Conservation (phyloP, 30 jellyfish, hydroid and myxozoan genomes). For the Hydra vulgaris region DNA sequence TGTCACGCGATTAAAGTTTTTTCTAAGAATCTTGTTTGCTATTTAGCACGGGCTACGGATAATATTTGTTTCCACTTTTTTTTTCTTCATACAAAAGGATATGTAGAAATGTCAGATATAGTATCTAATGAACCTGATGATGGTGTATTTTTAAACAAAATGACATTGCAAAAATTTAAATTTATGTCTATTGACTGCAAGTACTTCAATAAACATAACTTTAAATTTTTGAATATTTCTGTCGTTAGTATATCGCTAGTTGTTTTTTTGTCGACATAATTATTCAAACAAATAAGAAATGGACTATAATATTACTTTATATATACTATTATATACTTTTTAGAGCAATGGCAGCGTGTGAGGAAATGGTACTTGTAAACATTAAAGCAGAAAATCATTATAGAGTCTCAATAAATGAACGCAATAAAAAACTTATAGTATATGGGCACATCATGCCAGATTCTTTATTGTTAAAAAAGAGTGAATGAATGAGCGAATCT, state of each 20-base stretch:
- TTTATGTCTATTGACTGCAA: not conserved
- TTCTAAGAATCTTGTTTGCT: too few relatives aligned
- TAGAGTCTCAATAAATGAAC: not conserved
- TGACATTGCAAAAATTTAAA: not conserved
- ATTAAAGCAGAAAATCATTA: not conserved
- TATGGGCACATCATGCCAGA: too few relatives aligned
- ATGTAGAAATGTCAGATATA: not conserved
- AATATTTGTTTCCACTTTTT: not conserved
- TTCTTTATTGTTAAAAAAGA: not conserved
- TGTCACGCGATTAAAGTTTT: too few relatives aligned
- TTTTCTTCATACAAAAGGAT: not conserved
- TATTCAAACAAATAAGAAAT: not conserved
- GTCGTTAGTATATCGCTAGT: not conserved
- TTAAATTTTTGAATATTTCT: too few relatives aligned
- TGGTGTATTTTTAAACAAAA: not conserved
- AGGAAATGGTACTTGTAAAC: constrained; percentile 5
- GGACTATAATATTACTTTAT: not conserved
- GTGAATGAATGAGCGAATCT: constrained; percentile 28
- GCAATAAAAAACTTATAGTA: constrained; percentile 6
- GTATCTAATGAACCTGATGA: not conserved
- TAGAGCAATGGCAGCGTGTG: constrained; percentile 1
- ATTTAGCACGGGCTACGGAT: not conserved
- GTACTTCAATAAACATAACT: too few relatives aligned
- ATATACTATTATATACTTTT: too few relatives aligned
- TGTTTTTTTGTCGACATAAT: not conserved